These are phyloP conservation scores for Myxocyprinus asiaticus DNA, from an alignment of 2,113 vertebrate genomes.

Conservation along the genomic window DNA sequence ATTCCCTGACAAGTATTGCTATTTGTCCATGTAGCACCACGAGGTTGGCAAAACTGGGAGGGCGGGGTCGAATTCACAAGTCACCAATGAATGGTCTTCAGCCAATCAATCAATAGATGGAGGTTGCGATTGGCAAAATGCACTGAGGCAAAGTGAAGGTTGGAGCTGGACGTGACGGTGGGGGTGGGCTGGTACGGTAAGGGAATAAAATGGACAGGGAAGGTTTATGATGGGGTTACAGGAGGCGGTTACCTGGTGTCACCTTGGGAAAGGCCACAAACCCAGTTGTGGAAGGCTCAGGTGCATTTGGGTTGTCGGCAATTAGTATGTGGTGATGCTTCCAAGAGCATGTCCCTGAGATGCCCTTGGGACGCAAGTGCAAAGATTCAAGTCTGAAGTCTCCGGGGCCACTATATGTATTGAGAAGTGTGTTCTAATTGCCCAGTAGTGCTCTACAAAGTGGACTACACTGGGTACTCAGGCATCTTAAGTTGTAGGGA, in stretches of 20 bases:
- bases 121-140: background rate
- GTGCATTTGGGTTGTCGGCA: constrained; percentile 1
- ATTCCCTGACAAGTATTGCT: constrained; percentile 58
- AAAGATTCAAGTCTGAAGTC: constrained; percentile 13
- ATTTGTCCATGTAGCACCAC: constrained; percentile 30
- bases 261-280: constrained; percentile 58
- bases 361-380: constrained; percentile 33
- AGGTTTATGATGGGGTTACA: background rate
- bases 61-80: constrained; percentile 28
- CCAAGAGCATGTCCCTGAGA: constrained; percentile 33
- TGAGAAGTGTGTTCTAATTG: background rate
- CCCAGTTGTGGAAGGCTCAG: constrained; percentile 12
- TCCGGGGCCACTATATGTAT: background rate
- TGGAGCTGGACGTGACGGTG: background rate
- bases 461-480: no score
- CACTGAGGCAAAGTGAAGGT: constrained; percentile 2
- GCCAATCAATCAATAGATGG: constrained; percentile 47
- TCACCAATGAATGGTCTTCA: constrained; percentile 11
- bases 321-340: constrained; percentile 23
- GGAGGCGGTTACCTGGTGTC: constrained; percentile 49
- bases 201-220: background rate
- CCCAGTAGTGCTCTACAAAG: no score
- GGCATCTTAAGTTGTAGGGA: no score
- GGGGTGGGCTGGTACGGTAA: background rate
- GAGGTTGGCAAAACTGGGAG: background rate